phyloP scores from a whole-genome alignment of 2,113 vertebrate species.

The Hoplias malabaricus region DNA sequence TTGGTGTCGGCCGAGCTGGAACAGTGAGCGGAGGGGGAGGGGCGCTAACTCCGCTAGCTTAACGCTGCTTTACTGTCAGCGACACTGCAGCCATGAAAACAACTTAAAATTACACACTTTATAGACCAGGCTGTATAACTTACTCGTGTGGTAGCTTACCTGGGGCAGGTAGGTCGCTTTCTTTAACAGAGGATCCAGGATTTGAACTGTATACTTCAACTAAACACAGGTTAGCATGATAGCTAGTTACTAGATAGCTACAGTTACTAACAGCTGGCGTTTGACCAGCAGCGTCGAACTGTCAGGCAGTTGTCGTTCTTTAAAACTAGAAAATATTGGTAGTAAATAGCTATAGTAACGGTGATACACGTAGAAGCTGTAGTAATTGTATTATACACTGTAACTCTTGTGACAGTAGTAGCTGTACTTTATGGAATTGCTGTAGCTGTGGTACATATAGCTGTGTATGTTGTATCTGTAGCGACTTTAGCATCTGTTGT shows the following conservation, averaged over 20 bases:
- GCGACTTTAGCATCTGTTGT: too few relatives aligned
- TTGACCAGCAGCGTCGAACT: background rate
- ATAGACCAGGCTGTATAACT: background rate
- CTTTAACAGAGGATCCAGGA: background rate
- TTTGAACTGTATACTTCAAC: background rate
- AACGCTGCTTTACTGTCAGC: background rate
- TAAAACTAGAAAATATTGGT: too few relatives aligned
- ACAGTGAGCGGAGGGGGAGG: conserved; percentile 64
- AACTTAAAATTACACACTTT: background rate
- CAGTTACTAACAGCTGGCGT: background rate
- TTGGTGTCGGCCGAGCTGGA: conserved; percentile 60
- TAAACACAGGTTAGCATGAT: background rate
- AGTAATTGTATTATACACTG: too few relatives aligned
- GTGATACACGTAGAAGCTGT: too few relatives aligned
- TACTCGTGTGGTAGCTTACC: background rate
- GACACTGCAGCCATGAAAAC: conserved; percentile 32
- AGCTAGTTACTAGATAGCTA: background rate
- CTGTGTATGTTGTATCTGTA: too few relatives aligned
- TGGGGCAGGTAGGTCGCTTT: background rate
- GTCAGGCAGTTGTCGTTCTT: too few relatives aligned
- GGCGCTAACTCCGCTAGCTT: conserved; percentile 22
- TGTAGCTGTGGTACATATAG: too few relatives aligned
- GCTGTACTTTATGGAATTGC: too few relatives aligned
- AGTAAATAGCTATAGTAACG: too few relatives aligned
- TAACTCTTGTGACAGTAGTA: too few relatives aligned